These are phyloP conservation scores for Drosophila parabipectinata DNA, from an alignment of 1,140 invertebrate genomes.

Conservation along the genomic window DNA sequence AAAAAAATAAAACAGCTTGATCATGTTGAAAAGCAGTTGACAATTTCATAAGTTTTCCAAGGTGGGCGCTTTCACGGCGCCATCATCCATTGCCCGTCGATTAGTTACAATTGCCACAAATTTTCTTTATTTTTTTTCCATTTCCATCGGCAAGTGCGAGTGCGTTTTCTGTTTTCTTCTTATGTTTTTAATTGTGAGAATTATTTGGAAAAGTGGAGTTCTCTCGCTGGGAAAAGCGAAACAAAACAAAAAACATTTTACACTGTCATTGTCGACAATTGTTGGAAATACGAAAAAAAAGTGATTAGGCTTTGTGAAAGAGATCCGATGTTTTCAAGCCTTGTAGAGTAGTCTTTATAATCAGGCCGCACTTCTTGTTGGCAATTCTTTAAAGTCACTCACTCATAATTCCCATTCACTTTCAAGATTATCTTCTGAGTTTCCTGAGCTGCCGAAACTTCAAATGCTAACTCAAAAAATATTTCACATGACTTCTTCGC, in stretches of 20 bases:
- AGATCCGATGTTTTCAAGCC: background rate
- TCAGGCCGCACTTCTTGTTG: constrained; percentile 10
- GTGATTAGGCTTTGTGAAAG: constrained; percentile 48
- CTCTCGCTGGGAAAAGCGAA: constrained; percentile 35
- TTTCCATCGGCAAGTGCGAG: constrained; percentile 19
- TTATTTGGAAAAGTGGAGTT: constrained; percentile 69
- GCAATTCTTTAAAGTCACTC: constrained; percentile 14
- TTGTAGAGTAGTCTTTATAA: constrained; percentile 8
- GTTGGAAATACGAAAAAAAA: constrained; percentile 37
- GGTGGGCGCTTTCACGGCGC: constrained; percentile 76
- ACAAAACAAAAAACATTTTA: constrained; percentile 55
- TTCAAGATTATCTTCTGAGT: constrained; percentile 53
- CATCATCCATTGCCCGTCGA: constrained; percentile 59
- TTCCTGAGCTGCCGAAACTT: constrained; percentile 39
- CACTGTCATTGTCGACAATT: constrained; percentile 78
- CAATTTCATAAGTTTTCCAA: constrained; percentile 76
- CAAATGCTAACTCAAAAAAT: constrained; percentile 52
- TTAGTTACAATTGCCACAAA: constrained; percentile 82
- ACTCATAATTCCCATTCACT: constrained; percentile 51
- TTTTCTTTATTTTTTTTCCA: constrained; percentile 47
- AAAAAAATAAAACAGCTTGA: constrained; percentile 49
- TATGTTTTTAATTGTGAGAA: constrained; percentile 78
- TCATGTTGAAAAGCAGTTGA: constrained; percentile 78
- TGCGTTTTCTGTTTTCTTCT: constrained; percentile 62
- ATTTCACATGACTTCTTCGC: constrained; percentile 71